phyloP scores from a whole-genome alignment of 2,888 invertebrate genomes.

The Schrankia costaestrigalis region DNA sequence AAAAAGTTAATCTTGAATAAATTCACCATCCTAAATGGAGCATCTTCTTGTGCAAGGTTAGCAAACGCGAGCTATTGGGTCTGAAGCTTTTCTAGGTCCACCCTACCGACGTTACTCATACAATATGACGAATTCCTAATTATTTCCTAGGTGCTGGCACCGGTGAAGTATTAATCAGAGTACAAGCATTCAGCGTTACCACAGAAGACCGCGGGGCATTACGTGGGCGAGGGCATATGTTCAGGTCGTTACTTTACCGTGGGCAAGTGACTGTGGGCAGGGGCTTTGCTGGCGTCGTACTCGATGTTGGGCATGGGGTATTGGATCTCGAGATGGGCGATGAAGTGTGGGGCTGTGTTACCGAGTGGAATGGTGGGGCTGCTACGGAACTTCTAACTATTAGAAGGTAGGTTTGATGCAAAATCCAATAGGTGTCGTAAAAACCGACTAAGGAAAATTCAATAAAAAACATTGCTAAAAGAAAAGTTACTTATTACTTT shows the following conservation, averaged over 20 bases:
- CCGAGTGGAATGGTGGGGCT: slow-evolving; percentile 72
- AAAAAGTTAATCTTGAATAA: too few relatives aligned
- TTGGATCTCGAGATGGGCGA: slow-evolving; percentile 68
- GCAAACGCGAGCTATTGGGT: too few relatives aligned
- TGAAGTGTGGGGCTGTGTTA: slow-evolving; percentile 75
- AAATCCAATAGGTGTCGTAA: not conserved
- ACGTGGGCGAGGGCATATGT: slow-evolving; percentile 54
- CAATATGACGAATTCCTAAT: not conserved
- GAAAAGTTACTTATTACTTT: too few relatives aligned
- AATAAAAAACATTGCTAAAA: too few relatives aligned
- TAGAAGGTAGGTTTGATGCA: slow-evolving; percentile 42
- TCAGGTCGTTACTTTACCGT: slow-evolving; percentile 49
- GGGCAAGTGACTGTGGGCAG: slow-evolving; percentile 58
- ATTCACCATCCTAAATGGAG: too few relatives aligned
- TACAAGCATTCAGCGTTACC: slow-evolving; percentile 71
- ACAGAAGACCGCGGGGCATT: slow-evolving; percentile 59
- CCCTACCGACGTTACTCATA: not conserved
- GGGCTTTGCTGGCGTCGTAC: slow-evolving; percentile 67
- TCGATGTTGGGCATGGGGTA: slow-evolving; percentile 69
- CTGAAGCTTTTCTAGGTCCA: too few relatives aligned
- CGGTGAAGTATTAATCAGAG: slow-evolving; percentile 66
- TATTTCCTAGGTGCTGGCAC: slow-evolving; percentile 45
- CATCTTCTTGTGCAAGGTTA: too few relatives aligned
- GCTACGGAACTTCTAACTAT: slow-evolving; percentile 66
- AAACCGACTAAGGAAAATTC: not conserved